Conservation (phyloP, 2,113 vertebrate genomes). For the Proteles cristata region DNA sequence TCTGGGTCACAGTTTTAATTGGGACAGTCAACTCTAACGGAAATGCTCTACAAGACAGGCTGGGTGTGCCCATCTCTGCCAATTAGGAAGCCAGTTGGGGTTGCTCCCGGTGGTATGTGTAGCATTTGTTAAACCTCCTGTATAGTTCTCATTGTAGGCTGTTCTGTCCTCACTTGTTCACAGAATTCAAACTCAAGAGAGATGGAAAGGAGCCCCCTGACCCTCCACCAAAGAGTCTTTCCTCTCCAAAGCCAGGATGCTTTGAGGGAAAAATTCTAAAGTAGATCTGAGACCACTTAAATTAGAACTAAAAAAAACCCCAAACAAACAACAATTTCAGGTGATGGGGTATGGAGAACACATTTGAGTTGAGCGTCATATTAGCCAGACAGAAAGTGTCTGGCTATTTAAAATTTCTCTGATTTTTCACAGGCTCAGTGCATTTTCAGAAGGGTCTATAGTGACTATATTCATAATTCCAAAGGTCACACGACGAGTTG, state of each 20-base stretch:
- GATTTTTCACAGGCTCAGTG: not conserved
- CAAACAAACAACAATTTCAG: too few species aligned
- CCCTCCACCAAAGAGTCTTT: not conserved
- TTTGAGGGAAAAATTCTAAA: not conserved
- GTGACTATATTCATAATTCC: not conserved
- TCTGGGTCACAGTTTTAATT: slow-evolving; percentile 44
- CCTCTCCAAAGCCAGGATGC: not conserved
- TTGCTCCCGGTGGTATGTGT: not conserved
- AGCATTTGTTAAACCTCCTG: not conserved
- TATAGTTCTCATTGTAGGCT: not conserved
- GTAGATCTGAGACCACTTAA: not conserved
- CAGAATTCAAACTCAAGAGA: slow-evolving; percentile 35
- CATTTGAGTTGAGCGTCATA: not conserved
- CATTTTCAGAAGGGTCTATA: not conserved
- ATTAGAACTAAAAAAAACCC: not conserved
- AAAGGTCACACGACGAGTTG: not conserved
- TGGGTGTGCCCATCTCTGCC: not conserved
- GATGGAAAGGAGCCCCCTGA: not conserved
- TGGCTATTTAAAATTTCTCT: not conserved
- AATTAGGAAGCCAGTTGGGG: not conserved
- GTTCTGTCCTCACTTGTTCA: not conserved
- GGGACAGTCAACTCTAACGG: not conserved
- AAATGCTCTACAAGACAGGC: not conserved
- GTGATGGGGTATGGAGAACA: not conserved
- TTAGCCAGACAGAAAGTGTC: not conserved